Conservation (phyloP, 2,797 vertebrate species). For the Mycteria americana region DNA sequence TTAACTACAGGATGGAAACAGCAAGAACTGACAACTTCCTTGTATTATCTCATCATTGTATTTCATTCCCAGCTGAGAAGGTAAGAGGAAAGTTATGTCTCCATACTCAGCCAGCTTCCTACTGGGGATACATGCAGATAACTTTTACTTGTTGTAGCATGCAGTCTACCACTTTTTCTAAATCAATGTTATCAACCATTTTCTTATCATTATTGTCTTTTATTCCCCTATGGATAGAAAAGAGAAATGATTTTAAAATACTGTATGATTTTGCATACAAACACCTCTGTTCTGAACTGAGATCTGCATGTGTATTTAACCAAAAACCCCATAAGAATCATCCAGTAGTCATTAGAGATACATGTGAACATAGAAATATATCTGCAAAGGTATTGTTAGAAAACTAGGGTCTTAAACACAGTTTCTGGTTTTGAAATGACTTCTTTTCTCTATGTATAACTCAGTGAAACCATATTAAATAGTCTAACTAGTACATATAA, state of each 20-base stretch:
- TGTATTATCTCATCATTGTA: background rate
- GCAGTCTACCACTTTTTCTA: background rate
- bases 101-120: background rate
- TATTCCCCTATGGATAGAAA: background rate
- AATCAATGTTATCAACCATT: background rate
- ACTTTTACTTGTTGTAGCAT: background rate
- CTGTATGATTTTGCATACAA: background rate
- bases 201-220: background rate
- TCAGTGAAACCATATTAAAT: background rate
- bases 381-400: background rate
- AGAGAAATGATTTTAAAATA: background rate
- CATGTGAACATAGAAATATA: background rate
- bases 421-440: background rate
- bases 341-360: background rate
- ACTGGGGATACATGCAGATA: background rate
- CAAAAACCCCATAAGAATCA: accelerated
- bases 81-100: background rate
- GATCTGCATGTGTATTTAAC: background rate
- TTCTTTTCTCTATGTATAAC: background rate
- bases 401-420: background rate
- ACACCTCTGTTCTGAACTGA: background rate
- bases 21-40: background rate
- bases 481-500: background rate
- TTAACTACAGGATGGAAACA: background rate
- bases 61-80: background rate